Conservation (phyloP, 2,888 invertebrate genomes). For the Anagyrus pseudococci region DNA sequence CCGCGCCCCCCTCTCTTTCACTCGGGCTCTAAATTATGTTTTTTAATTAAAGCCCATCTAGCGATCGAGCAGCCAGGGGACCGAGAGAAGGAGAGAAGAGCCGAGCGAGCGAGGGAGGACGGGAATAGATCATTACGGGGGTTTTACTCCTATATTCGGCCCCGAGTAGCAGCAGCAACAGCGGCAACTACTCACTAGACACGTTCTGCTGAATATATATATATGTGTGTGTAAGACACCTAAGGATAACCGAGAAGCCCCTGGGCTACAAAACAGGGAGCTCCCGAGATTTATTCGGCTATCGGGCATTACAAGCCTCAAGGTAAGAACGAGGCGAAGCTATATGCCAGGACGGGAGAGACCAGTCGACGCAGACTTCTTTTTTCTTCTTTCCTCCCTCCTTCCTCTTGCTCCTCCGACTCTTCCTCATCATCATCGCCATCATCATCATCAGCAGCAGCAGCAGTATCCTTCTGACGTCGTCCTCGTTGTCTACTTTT, state of each 20-base stretch:
- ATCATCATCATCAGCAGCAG: constrained; percentile 43
- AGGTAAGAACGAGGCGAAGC: constrained; percentile 1
- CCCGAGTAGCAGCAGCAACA: no score
- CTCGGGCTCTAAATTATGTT: constrained; percentile 57
- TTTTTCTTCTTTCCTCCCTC: constrained; percentile 8
- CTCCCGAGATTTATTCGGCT: constrained; percentile 60
- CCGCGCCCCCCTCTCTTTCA: constrained; percentile 7
- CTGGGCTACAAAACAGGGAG: constrained; percentile 59
- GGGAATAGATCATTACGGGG: constrained; percentile 1
- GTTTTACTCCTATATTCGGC: constrained; percentile 15
- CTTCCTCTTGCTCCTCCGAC: neutral
- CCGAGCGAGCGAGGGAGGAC: constrained; percentile 2
- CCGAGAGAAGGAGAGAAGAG: constrained; percentile 32
- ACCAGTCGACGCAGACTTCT: neutral
- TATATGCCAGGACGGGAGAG: constrained; percentile 19
- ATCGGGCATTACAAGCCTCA: constrained; percentile 45
- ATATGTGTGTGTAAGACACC: constrained; percentile 6
- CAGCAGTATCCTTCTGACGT: constrained; percentile 42
- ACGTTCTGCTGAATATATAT: constrained; percentile 13
- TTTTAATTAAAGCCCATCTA: constrained; percentile 62
- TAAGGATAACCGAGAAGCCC: constrained; percentile 34
- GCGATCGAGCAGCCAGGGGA: no score
- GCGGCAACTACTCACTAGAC: constrained; percentile 10
- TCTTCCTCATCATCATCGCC: constrained; percentile 41
- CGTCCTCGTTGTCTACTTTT: constrained; percentile 44